Evolutionary conservation across 2,113 vertebrate genomes (phyloP), one percentile per base, ranked within the genome.

Genomic region (Pagrus major): DNA sequence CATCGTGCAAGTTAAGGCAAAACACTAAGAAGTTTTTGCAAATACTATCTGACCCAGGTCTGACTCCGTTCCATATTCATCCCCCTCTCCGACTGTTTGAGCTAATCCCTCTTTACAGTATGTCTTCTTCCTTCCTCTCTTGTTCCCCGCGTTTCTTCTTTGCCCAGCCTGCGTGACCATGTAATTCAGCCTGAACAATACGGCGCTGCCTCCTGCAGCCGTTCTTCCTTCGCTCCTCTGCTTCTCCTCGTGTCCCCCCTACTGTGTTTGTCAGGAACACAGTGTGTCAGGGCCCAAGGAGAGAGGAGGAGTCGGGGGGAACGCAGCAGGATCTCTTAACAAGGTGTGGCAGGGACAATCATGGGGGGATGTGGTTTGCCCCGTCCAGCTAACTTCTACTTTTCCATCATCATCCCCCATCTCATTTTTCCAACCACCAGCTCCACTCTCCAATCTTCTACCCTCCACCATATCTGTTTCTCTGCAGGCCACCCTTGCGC

Each of bases 341-440:
- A 76, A 91, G 86, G 88, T 84, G 71, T 67, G 81, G 69, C 90
- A 86, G 75, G 73, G 52, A 76, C 78, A 89, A 87, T 88, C 83
- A 87, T 9, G 42, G 64, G 21, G n/a, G 41, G 60, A 66, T 68
- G 67, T 31, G 52, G 33, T 76, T 67, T 47, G 71, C 70, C 60
- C 63, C 27, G 27, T 76, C 55, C 51, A 27, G 60, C 56, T 41
- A 56, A 42, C 58, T 73, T 73, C 59, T 75, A 68, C 37, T 71
- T 81, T 67, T 65, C 63, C 77, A 42, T 64, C 49, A 65, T 70
- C 74, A 39, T 42, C 21, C 29, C 63, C 33, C 33, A 16, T 61
- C 49, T 87, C 70, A 46, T 73, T 74, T 78, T 33, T 0, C 54
- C n/a, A 27, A 21, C 39, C n/a, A 54, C 44, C 49, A 18, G 12